Conservation (phyloP, 2,797 vertebrate genomes). For the Lagothrix lagotricha region DNA sequence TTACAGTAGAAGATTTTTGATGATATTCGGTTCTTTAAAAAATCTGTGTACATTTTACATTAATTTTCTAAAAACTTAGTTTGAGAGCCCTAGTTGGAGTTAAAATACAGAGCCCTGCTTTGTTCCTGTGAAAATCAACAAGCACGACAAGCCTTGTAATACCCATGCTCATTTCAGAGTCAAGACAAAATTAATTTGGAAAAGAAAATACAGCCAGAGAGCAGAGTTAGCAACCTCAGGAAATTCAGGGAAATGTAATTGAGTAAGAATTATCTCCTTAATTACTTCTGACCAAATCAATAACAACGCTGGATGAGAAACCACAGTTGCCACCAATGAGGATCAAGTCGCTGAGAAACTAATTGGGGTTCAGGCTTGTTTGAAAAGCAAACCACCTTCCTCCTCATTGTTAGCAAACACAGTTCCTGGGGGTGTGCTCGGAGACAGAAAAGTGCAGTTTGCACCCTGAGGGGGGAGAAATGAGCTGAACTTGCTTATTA, state of each 20-base stretch:
- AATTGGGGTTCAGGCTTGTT: conserved; percentile 54
- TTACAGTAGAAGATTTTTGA: neutral
- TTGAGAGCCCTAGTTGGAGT: neutral
- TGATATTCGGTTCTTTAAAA: neutral
- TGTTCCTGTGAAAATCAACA: conserved; percentile 71
- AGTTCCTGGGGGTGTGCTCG: rapidly evolving
- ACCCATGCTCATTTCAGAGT: conserved; percentile 79
- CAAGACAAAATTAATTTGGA: conserved; percentile 84
- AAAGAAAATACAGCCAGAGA: conserved; percentile 80
- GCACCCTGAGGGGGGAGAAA: neutral
- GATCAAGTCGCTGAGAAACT: conserved; percentile 19
- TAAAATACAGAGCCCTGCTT: conserved; percentile 34
- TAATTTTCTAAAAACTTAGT: neutral
- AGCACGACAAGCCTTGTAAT: conserved; percentile 33
- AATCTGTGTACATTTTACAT: neutral
- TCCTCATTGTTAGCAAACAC: neutral
- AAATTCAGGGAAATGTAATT: conserved; percentile 85
- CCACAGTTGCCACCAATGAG: conserved; percentile 60
- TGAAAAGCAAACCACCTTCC: neutral
- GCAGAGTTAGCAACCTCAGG: conserved; percentile 81
- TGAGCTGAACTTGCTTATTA: neutral
- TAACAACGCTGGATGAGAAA: conserved; percentile 75
- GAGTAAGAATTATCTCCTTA: conserved; percentile 86
- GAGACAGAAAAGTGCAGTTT: neutral
- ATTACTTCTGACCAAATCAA: conserved; percentile 87